phyloP scores from a whole-genome alignment of 2,797 vertebrate genomes.

The Spinibarbus caldwelli region DNA sequence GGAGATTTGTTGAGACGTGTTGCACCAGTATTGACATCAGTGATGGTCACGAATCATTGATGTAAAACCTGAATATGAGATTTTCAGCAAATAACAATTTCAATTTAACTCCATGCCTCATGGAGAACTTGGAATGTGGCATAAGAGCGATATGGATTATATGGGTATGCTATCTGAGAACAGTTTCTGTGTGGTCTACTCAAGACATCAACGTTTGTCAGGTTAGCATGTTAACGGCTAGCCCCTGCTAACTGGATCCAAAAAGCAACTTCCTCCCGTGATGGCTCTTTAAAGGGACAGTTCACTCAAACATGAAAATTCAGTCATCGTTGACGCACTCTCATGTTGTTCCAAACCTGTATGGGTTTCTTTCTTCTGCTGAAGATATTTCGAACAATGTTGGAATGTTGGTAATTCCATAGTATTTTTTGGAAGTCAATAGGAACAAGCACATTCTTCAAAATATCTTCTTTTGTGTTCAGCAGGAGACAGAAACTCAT shows the following conservation, averaged over 20 bases:
- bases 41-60: background rate
- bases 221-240: background rate
- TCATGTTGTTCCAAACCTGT: background rate
- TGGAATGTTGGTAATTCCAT: background rate
- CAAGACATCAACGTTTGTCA: background rate
- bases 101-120: background rate
- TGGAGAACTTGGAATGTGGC: background rate
- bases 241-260: background rate
- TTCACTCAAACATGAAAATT: background rate
- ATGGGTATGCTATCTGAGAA: background rate
- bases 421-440: background rate
- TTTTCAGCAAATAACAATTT: background rate
- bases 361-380: too few relatives aligned
- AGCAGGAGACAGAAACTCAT: background rate
- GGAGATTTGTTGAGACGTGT: background rate
- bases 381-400: background rate
- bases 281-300: background rate
- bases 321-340: background rate
- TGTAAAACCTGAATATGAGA: background rate
- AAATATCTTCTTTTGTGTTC: background rate
- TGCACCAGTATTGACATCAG: background rate
- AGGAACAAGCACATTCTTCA: background rate
- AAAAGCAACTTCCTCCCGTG: background rate
- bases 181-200: conserved; percentile 7
- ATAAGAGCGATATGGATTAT: background rate